Base-by-base conservation (phyloP, 35 echinoderm and acorn worm genomes). In the Strongylocentrotus purpuratus region DNA sequence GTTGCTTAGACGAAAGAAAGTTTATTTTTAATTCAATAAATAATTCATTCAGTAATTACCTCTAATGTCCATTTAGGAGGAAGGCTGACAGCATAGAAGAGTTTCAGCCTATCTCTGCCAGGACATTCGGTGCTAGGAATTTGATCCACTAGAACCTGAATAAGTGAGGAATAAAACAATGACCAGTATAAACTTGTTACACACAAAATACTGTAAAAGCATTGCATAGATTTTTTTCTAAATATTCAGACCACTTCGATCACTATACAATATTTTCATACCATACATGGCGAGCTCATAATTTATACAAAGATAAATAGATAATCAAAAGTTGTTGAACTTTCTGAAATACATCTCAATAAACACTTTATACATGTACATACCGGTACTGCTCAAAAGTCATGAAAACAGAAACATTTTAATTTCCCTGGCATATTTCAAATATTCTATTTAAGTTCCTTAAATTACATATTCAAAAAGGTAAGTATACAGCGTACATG, bases 51-150 rank as follows among this genome's bases (percentile, higher is more conserved):
- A 5, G 5, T 28, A n/a, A 90, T 86, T 96, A 97, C 98, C 97
- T 99, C 97, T 86, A 99, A 86, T 31, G 58, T 47, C 98, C 98
- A 99, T 70, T 95, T 97, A 93, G 98, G 98, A 95, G 93, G 97
- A 7, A 99, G 96, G 92, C 96, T 96, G 32, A 92, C 95, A 65
- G 97, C 91, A 94, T 96, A 97, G 93, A 99, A 89, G 35, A 96
- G 94, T 41, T 99, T 86, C 11, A 99, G 47, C 60, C 98, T 94
- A 47, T 96, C 88, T 94, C n/a, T 89, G 46, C 94, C 88, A 52
- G 97, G 95, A 95, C 96, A 97, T 25, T 86, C 59, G 14, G 92
- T 86, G 59, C 92, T 92, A 20, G 87, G 65, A 47, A 97, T 97
- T 86, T 96, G 95, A 94, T 99, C 96, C 20, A 99, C 98, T 45